Evolutionary conservation across 2,888 invertebrate species (phyloP), one percentile per base, ranked within the genome.

Genomic region (Netelia inedita): DNA sequence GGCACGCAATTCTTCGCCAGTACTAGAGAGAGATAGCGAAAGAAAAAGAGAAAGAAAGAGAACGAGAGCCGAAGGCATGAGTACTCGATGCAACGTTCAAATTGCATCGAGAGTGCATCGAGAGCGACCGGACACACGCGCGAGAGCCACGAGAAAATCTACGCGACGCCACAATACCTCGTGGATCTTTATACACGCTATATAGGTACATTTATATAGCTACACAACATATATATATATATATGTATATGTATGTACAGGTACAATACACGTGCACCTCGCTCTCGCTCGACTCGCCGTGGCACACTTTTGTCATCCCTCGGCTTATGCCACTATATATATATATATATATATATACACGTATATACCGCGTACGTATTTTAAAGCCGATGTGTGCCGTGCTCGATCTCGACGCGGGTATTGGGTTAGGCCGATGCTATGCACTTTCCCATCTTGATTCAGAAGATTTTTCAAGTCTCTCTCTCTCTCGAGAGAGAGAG

Each of bases 1-100:
- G 90, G 88, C 89, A 91, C 89, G 90, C 92, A 90, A 92, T 88
- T 86, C 85, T 89, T 87, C 81, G 81, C 79, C 72, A 23, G 46
- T 66, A 61, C 80, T 78, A 10, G 59, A 68, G 28, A 59, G 57
- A 59, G 59, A 21, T 28, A 21, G 43, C 43, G 57, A 19, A 16
- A 21, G 21, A 53, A 57, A 75, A 2, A 46, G 46, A 46, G 14
- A 6, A 2, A 46, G 46, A 46, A 2, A 46, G 46, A 46, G 46
- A 46, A 11, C 8, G 46, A 46, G 53, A 80, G 85, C 75, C 85
- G 80, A 85, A 66, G 86, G 86, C 82, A 63, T 74, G 84, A 71
- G 79, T 85, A 76, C 72, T 50, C 68, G 76, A 21, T 65, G 66
- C 59, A 71, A 75, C 21, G 69, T 21, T 63, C 71, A 79, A 79